Conservation (phyloP, 2,888 invertebrate species). For the Trissolcus japonicus region DNA sequence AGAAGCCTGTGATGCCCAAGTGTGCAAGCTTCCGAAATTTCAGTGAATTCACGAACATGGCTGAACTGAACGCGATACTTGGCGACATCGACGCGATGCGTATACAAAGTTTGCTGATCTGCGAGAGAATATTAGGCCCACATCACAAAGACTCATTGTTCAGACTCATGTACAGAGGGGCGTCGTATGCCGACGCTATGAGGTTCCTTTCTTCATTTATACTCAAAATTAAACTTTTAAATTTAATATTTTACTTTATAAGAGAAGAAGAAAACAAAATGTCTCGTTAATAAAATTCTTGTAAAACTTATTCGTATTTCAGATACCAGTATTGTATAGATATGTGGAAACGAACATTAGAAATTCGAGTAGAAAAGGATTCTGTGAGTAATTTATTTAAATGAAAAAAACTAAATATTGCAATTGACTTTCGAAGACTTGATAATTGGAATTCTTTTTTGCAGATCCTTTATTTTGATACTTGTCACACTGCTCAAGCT, state of each 20-base stretch:
- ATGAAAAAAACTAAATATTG: background rate
- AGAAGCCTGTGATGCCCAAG: conserved; percentile 78
- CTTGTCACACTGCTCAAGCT: conserved; percentile 91
- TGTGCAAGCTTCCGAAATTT: conserved; percentile 82
- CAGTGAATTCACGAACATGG: conserved; percentile 84
- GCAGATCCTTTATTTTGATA: conserved; percentile 82
- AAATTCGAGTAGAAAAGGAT: conserved; percentile 87
- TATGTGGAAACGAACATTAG: conserved; percentile 89
- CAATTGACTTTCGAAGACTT: background rate
- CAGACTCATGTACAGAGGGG: conserved; percentile 84
- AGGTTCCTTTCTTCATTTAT: conserved; percentile 69
- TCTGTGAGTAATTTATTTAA: conserved; percentile 77
- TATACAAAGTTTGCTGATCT: conserved; percentile 91
- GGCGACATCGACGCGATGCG: conserved; percentile 90
- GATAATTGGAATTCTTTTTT: conserved; percentile 1
- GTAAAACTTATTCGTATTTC: conserved; percentile 40
- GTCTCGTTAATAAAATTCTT: background rate
- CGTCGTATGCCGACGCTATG: conserved; percentile 84
- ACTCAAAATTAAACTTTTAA: no score
- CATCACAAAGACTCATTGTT: conserved; percentile 92
- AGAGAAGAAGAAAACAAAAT: background rate
- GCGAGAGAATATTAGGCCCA: conserved; percentile 90
- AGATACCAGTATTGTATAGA: conserved; percentile 89
- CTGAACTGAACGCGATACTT: conserved; percentile 85
- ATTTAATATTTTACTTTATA: background rate